A percentile compares a stretch with the other conserved stretches of the same genome.
phyloP scores from a whole-genome alignment of 2,113 vertebrate species.

The Peucedramus taeniatus region DNA sequence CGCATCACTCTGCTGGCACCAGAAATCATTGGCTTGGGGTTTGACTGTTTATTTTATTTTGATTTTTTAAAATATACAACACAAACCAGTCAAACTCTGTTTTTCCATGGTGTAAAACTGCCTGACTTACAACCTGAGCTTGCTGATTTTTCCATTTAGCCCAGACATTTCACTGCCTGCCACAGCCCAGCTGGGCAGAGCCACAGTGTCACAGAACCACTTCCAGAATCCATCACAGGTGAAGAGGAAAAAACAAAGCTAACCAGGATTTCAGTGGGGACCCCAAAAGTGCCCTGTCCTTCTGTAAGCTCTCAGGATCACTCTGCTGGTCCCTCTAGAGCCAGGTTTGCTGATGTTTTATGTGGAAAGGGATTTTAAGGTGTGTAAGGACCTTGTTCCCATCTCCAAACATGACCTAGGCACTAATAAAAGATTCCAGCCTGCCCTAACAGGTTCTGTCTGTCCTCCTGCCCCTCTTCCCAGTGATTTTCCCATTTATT shows the following conservation, averaged over 20 bases:
- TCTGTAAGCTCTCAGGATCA: accelerated
- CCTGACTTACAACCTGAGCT: conserved; percentile 45
- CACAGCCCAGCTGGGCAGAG: background rate
- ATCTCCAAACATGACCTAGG: background rate
- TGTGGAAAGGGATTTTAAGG: background rate
- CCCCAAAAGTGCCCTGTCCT: background rate
- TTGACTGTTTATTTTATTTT: conserved; percentile 58
- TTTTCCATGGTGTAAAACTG: conserved; percentile 24
- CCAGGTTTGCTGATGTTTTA: accelerated
- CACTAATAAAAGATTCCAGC: background rate
- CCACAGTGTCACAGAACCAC: background rate
- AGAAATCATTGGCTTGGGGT: conserved; percentile 36
- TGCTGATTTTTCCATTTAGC: conserved; percentile 57
- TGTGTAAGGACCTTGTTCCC: background rate
- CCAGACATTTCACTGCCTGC: background rate
- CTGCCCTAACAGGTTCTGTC: background rate
- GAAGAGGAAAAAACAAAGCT: conserved; percentile 7
- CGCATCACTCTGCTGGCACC: conserved; percentile 26
- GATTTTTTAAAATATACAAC: conserved; percentile 12
- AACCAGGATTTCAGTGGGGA: background rate
- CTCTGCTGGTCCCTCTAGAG: background rate
- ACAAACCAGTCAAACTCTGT: conserved; percentile 22
- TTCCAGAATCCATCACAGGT: conserved; percentile 52
- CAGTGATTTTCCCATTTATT: background rate
- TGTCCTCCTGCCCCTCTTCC: background rate